A percentile compares a stretch with the other conserved stretches of the same genome.
phyloP scores from a whole-genome alignment of 1,140 invertebrate genomes.

The Drosophila repletoides region DNA sequence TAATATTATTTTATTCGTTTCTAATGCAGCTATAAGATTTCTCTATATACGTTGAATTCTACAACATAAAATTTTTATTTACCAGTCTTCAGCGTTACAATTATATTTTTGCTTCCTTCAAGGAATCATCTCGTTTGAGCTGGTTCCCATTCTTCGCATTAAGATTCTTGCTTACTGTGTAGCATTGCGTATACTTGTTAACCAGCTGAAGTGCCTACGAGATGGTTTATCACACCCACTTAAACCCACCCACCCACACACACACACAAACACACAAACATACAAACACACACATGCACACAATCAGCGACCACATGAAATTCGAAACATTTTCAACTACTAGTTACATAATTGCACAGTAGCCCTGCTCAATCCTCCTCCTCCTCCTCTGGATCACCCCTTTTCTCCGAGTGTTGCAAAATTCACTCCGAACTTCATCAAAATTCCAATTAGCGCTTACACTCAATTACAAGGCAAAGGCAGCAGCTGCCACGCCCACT shows the following conservation, averaged over 20 bases:
- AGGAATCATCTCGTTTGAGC: neutral
- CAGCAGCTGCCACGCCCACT: constrained; percentile 51
- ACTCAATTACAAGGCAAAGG: constrained; percentile 73
- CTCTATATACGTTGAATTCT: too few species aligned
- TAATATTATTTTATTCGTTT: too few species aligned
- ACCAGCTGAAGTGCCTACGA: constrained; percentile 61
- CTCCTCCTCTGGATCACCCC: neutral
- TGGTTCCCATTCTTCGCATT: neutral
- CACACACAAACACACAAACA: neutral
- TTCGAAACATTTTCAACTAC: constrained; percentile 75
- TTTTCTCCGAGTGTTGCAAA: constrained; percentile 51
- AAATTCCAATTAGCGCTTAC: constrained; percentile 79
- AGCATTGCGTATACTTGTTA: constrained; percentile 69
- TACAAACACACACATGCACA: neutral
- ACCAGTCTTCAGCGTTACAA: too few species aligned
- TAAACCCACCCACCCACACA: neutral
- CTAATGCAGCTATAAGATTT: too few species aligned
- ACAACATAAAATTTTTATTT: too few species aligned
- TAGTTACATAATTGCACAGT: constrained; percentile 74
- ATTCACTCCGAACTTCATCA: constrained; percentile 76
- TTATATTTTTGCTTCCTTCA: too few species aligned
- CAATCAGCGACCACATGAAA: constrained; percentile 69
- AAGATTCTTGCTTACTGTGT: constrained; percentile 33
- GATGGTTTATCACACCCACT: constrained; percentile 65
- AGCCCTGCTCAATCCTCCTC: neutral